Evolutionary conservation across 2,113 vertebrate genomes (phyloP).

Genomic region (Glaucomys volans): DNA sequence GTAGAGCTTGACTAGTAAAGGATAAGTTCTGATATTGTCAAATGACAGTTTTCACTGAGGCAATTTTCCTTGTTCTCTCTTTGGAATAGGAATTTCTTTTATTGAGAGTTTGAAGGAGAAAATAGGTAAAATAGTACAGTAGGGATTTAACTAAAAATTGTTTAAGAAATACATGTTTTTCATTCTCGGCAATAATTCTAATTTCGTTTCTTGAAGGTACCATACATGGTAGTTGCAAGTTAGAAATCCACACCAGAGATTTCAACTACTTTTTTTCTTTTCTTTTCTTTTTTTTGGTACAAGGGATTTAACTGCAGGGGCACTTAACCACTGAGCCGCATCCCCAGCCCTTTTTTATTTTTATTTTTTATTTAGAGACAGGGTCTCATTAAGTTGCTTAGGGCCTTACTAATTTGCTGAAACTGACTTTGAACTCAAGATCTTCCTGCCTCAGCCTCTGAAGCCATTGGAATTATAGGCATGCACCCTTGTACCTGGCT

Average conservation of each 20-base stretch:
- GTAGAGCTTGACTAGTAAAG: neutral
- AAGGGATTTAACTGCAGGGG: too few species aligned
- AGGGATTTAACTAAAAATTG: constrained; percentile 80
- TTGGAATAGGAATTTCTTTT: neutral
- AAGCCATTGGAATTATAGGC: too few species aligned
- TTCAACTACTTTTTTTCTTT: too few species aligned
- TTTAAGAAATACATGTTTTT: constrained; percentile 78
- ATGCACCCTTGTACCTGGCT: neutral
- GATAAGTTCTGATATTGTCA: neutral
- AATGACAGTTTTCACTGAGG: neutral
- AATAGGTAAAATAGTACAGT: constrained; percentile 67
- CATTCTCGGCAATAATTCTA: constrained; percentile 81
- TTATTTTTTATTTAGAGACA: too few species aligned
- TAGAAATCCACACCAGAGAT: constrained; percentile 66
- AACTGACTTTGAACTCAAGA: too few species aligned
- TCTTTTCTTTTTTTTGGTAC: too few species aligned
- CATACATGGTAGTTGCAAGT: constrained; percentile 78
- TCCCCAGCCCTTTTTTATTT: too few species aligned
- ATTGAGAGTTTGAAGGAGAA: neutral
- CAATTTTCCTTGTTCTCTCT: neutral
- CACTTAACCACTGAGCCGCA: too few species aligned
- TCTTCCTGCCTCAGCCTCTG: too few species aligned
- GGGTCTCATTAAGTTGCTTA: too few species aligned
- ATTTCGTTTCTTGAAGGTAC: constrained; percentile 81
- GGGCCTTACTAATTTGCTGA: too few species aligned